phyloP scores from a whole-genome alignment of 2,888 invertebrate genomes.

The Patella depressa region DNA sequence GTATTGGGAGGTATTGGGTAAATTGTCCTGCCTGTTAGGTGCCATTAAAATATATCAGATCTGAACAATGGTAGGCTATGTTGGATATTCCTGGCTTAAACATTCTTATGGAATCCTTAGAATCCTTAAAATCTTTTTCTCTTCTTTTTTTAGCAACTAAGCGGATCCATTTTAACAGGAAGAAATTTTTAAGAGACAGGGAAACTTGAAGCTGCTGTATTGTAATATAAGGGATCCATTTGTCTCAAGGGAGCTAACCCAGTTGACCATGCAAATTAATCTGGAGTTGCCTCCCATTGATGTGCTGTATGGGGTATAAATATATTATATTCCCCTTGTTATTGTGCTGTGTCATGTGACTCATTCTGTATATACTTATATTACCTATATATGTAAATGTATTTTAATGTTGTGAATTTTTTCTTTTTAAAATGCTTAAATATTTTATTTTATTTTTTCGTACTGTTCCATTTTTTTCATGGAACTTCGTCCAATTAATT shows the following conservation, averaged over 20 bases:
- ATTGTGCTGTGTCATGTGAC: constrained; percentile 12
- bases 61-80: too few species aligned
- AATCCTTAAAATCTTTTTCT: too few species aligned
- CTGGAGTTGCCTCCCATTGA: constrained; percentile 12
- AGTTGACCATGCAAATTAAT: constrained; percentile 6
- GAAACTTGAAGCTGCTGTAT: constrained; percentile 8
- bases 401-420: constrained; percentile 7
- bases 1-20: too few species aligned
- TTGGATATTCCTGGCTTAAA: too few species aligned
- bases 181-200: constrained; percentile 20
- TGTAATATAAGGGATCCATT: constrained; percentile 3
- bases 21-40: too few species aligned
- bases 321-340: constrained; percentile 5
- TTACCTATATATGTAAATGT: constrained; percentile 6
- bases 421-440: background rate
- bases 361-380: background rate
- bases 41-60: too few species aligned
- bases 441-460: background rate
- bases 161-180: constrained; percentile 23
- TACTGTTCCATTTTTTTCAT: constrained; percentile 3
- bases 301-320: constrained; percentile 3
- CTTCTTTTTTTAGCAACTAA: constrained; percentile 4
- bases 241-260: constrained; percentile 9
- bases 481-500: constrained; percentile 6
- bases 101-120: too few species aligned